Base-by-base conservation (phyloP, 2,113 vertebrate species). In the Zosterops japonicus region DNA sequence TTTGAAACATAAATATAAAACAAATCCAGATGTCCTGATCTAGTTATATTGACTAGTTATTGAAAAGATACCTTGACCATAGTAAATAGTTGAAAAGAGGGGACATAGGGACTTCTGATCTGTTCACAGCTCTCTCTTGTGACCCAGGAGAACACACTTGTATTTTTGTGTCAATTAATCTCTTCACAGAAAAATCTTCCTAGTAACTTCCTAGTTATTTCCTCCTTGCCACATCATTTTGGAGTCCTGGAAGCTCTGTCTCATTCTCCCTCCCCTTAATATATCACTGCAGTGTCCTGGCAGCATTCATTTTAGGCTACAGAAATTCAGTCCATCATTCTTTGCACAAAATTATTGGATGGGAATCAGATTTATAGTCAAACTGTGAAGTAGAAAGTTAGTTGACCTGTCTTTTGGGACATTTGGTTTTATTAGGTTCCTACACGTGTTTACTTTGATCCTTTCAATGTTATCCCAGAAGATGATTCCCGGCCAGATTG, bases 341-440 rank as follows among this genome's bases (percentile, higher is more conserved):
- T 89, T 83, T 35, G 50, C 47, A 35, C 39, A 80, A 86, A 90
- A 57, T 53, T 76, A 50, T 50, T 70, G 46, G 74, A 90, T 59
- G 13, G 15, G 76, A 86, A 77, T 91, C 83, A 87, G 79, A 89
- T 93, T 95, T 91, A 78, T 47, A 91, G 61, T 90, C 83, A 69
- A 50, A 46, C 55, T 56, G 76, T 65, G 71, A 86, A 86, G 47
- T 19, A 84, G 64, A 86, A 94, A 86, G 39, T 39, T 70, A 87
- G 53, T 44, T 83, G 80, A 78, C 78, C 68, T 91, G 49, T 81
- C 82, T 87, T 95, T 55, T 22, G n/a, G 71, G 47, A 65, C 41
- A 79, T 90, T 88, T 89, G 61, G 16, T 79, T 94, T 96, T 96
- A 96, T 94, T 87, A 63, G 55, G 42, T 93, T 96, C 55, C 71